Base-by-base conservation (phyloP, 2,888 invertebrate species). In the Amiota mariae region DNA sequence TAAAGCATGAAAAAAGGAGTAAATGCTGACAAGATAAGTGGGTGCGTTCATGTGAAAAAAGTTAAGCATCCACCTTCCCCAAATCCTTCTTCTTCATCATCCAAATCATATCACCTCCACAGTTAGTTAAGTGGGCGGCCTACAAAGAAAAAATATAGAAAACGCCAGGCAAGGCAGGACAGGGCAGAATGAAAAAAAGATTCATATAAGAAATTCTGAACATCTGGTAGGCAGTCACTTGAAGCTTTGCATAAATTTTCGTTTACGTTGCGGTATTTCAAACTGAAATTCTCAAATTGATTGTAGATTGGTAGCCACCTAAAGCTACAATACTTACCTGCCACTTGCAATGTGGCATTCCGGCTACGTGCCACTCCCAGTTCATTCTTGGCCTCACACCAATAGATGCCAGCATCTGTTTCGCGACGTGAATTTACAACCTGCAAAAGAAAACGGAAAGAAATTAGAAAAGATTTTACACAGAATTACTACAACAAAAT, bases 301-400 rank as follows among this genome's bases (percentile, higher is more conserved):
- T 36, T 54, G 15, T 9, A n/a, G 13, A 54, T 54, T 54, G 54
- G 54, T 2, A n/a, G 12, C 13, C n/a, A 54, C 4, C 13, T 54
- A n/a, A 13, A 8, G n/a, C 6, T 54, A n/a, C 54, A 10, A 54
- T 76, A 88, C 92, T 92, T 91, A 96, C 96, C 94, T 88, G 96
- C 96, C 82, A 96, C 95, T 87, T 95, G 94, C 79, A 97, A 91
- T 10, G 95, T 95, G 71, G 96, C 97, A 89, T 96, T 96, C 82
- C 94, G 92, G 89, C 96, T 96, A 80, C 94, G 92, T 48, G 95
- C 95, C 80, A 94, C 94, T 61, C 97, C 97, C 83, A 94, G 92
- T 20, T 93, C 93, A 89, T 97, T 97, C 75, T 93, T 93, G 0
- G 96, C 97, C 89, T 95, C 94, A 89, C 97, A 97, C 94, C 95